Evolutionary conservation across 2,113 vertebrate species (phyloP).

Genomic region (Potamarius usumacintae): DNA sequence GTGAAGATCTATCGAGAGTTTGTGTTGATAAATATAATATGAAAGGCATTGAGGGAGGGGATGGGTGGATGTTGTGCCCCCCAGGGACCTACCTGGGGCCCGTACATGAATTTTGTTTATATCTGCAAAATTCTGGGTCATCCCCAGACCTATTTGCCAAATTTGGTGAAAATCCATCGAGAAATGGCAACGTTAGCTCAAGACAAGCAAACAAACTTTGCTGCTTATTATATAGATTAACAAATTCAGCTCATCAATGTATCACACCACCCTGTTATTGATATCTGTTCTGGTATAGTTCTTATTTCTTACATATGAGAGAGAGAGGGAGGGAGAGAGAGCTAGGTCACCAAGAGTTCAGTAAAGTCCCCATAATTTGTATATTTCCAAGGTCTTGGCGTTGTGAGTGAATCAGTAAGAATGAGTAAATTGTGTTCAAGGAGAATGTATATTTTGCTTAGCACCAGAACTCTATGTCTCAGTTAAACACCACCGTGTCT

Average conservation of each 20-base stretch:
- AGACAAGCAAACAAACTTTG: too few species aligned
- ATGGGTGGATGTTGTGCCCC: too few species aligned
- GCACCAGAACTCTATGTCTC: slow-evolving; percentile 17
- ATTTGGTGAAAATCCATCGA: too few species aligned
- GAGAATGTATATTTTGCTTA: slow-evolving; percentile 26
- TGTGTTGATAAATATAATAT: too few species aligned
- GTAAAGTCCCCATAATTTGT: slow-evolving; percentile 8
- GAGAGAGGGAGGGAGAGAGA: background rate
- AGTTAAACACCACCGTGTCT: slow-evolving; percentile 4
- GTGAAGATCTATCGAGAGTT: too few species aligned
- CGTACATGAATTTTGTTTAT: too few species aligned
- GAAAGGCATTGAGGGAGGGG: too few species aligned
- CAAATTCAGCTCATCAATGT: background rate
- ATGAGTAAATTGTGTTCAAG: slow-evolving; percentile 15
- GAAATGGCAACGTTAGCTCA: too few species aligned
- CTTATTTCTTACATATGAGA: background rate
- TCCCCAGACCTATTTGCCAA: too few species aligned
- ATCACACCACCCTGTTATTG: background rate
- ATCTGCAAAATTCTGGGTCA: too few species aligned
- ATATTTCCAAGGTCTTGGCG: background rate
- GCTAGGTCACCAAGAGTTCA: background rate
- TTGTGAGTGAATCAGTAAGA: slow-evolving; percentile 23
- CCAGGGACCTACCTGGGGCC: too few species aligned
- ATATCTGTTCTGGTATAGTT: background rate
- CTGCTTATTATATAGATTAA: too few species aligned